Evolutionary conservation across 2,113 vertebrate species (phyloP), one percentile per base, ranked within the genome.

Genomic region (Rhynchopsitta pachyrhyncha): DNA sequence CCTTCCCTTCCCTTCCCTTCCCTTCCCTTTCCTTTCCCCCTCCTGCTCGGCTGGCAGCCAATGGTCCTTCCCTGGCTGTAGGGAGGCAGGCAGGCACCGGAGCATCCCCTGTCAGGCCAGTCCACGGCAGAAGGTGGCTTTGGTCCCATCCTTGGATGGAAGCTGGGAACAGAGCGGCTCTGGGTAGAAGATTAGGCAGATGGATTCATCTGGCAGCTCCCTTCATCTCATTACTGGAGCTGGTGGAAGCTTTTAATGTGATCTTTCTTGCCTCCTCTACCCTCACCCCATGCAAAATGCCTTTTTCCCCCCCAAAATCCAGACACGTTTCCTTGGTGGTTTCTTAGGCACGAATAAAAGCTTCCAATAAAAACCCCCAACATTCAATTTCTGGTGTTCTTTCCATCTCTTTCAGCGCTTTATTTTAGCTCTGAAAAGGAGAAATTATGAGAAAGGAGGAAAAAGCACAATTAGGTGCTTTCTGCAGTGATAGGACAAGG

Each of bases 131-230:
- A 69, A 88, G 29, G 81, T 86, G 92, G 90, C 95, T 95, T 44
- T 0, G 1, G 70, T 90, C 76, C 89, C 84, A 88, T 84, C 86
- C 52, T 89, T 94, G 92, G 86, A 93, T 78, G 67, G 91, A 44
- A 92, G 46, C 3, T 78, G 86, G 74, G 86, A 93, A 93, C 93
- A 69, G 69, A 95, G 77, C 0, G 11, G 90, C 88, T 96, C 86
- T 7, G 95, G 82, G 90, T 93, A 90, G 92, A 90, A 91, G 92
- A 93, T 92, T 94, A 91, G 95, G 96, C 96, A 97, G 96, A 97
- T 96, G 96, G 96, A 95, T 96, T 96, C 95, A 93, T 92, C 96
- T 97, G 96, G 95, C 95, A 96, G 95, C 84, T 96, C 95, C 91
- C 93, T 97, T 96, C 91, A 96, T 96, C 96, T 97, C 92, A 96